Percentiles rank a stretch among this genome's conserved stretches.
phyloP scores from a whole-genome alignment of 1,140 invertebrate species.

The Brachionus paranguensis region DNA sequence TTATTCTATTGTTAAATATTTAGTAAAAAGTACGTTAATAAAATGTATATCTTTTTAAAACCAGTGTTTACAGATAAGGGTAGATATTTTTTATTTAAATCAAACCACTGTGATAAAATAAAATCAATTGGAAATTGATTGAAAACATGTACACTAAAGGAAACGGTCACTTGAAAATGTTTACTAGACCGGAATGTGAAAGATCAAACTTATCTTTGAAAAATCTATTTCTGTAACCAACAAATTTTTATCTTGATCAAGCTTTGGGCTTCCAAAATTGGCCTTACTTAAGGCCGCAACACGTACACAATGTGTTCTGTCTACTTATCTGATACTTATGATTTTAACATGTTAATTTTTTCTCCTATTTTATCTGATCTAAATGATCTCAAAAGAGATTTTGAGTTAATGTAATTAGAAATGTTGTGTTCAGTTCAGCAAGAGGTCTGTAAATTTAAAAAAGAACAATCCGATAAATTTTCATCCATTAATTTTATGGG shows the following conservation, averaged over 20 bases:
- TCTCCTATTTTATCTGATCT: slow-evolving; percentile 8
- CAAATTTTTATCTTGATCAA: neutral
- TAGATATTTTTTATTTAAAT: neutral
- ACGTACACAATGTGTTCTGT: neutral
- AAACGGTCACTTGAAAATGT: neutral
- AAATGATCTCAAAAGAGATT: neutral
- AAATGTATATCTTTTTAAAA: neutral
- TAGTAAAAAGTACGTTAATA: neutral
- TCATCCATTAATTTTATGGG: neutral
- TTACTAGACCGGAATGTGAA: neutral
- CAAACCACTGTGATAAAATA: neutral
- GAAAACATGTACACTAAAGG: neutral
- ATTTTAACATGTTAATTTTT: neutral
- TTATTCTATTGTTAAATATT: neutral
- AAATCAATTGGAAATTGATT: neutral
- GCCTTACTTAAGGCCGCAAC: neutral
- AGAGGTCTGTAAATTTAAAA: neutral
- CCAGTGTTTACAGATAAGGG: neutral
- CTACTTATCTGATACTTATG: slow-evolving; percentile 10
- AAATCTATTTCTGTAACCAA: neutral
- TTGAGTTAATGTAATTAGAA: neutral
- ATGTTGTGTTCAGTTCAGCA: neutral
- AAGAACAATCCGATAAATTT: neutral
- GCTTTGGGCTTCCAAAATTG: neutral
- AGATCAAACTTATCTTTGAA: neutral